Percentiles rank a stretch among this genome's conserved stretches.
phyloP scores from a whole-genome alignment of 2,797 vertebrate genomes.

The Clarias fuscus region DNA sequence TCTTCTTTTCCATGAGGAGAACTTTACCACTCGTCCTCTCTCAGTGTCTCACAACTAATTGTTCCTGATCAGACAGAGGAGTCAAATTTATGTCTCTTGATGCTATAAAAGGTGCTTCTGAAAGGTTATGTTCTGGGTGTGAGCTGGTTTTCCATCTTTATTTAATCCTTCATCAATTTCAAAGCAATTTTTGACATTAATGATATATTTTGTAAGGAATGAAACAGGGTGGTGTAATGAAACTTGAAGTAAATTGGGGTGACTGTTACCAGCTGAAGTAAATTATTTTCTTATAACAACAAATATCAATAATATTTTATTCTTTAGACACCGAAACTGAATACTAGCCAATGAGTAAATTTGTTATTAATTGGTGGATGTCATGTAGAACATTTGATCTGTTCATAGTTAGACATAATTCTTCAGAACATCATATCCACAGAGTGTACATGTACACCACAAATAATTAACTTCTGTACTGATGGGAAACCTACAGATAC shows the following conservation, averaged over 20 bases:
- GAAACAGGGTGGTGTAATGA: neutral
- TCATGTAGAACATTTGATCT: neutral
- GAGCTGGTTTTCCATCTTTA: slow-evolving; percentile 61
- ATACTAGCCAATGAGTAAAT: neutral
- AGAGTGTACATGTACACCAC: neutral
- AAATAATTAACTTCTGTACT: neutral
- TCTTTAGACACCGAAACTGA: neutral
- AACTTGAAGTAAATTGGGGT: neutral
- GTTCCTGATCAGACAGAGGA: slow-evolving; percentile 64
- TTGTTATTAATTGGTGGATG: neutral
- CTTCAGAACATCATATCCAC: neutral
- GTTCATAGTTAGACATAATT: neutral
- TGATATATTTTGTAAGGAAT: slow-evolving; percentile 21
- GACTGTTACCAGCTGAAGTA: neutral
- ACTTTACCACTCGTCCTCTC: slow-evolving; percentile 60
- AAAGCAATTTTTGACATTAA: slow-evolving; percentile 65
- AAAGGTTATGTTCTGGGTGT: slow-evolving; percentile 63
- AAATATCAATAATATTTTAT: neutral
- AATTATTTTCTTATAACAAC: neutral
- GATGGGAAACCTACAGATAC: neutral
- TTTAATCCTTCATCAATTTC: slow-evolving; percentile 57
- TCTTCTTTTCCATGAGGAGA: slow-evolving; percentile 66
- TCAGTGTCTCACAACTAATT: slow-evolving; percentile 57
- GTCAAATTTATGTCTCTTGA: slow-evolving; percentile 69
- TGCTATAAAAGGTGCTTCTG: slow-evolving; percentile 60